Conservation (phyloP, 2,797 vertebrate genomes). For the Scyliorhinus canicula region DNA sequence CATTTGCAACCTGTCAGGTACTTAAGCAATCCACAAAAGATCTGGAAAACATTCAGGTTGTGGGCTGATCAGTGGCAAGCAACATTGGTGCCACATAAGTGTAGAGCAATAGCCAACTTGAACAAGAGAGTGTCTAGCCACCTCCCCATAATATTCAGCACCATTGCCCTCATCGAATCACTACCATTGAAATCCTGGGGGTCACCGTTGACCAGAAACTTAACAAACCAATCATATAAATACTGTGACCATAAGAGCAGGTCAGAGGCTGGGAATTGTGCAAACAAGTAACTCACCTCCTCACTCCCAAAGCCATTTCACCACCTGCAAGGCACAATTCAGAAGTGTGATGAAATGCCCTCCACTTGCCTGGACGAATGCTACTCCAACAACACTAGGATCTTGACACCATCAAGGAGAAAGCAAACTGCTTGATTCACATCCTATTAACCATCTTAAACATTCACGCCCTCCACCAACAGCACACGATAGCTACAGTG, state of each 20-base stretch:
- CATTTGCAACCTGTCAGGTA: background rate
- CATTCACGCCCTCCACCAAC: background rate
- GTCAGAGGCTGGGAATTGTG: background rate
- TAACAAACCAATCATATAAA: background rate
- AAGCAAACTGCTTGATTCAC: too few species aligned
- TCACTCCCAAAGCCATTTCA: background rate
- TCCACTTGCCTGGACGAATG: background rate
- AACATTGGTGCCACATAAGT: background rate
- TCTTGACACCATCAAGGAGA: background rate
- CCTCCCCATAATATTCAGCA: background rate
- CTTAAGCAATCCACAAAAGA: background rate
- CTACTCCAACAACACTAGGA: background rate
- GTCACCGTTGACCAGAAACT: background rate
- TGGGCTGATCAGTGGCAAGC: background rate
- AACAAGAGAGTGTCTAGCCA: background rate
- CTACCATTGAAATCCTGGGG: background rate
- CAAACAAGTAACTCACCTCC: background rate
- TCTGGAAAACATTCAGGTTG: background rate
- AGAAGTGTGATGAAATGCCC: too few species aligned
- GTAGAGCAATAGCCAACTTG: background rate
- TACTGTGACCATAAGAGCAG: background rate
- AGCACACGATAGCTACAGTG: background rate
- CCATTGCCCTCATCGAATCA: background rate
- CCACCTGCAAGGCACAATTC: background rate
- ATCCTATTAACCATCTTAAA: background rate